phyloP scores from a whole-genome alignment of 2,888 invertebrate genomes.

The Apamea sordens region DNA sequence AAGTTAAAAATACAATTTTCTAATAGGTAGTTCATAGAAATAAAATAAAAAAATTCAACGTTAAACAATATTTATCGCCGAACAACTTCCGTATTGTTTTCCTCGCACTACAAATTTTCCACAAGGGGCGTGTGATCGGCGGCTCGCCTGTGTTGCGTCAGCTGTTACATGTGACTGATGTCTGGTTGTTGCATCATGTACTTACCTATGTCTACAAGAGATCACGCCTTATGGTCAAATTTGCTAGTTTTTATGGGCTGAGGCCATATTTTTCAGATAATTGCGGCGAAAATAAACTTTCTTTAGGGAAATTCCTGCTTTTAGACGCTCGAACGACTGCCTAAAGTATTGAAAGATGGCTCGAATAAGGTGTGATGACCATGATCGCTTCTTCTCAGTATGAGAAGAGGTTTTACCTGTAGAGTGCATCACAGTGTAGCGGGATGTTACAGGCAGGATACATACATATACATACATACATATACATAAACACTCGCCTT shows the following conservation, averaged over 20 bases:
- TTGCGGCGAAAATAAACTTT: not conserved
- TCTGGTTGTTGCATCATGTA: conserved; percentile 44
- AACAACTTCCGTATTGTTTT: conserved; percentile 35
- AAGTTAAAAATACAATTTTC: not conserved
- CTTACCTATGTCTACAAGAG: not conserved
- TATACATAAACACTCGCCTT: too few species aligned
- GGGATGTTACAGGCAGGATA: too few species aligned
- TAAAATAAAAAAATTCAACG: conserved; percentile 20
- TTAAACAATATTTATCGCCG: conserved; percentile 11
- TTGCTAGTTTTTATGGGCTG: too few species aligned
- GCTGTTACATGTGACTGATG: conserved; percentile 14
- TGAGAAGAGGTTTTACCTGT: not conserved
- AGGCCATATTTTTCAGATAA: not conserved
- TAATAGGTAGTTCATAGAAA: not conserved
- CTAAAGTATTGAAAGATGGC: not conserved
- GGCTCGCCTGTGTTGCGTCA: conserved; percentile 36
- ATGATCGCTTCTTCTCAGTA: not conserved
- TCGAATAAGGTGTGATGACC: not conserved
- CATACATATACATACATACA: too few species aligned
- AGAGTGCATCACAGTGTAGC: not conserved
- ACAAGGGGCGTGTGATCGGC: conserved; percentile 18
- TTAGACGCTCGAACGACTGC: not conserved
- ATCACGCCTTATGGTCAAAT: not conserved
- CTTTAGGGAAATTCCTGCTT: not conserved
- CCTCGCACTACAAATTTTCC: conserved; percentile 44